Base-by-base conservation (phyloP, 2,113 vertebrate species). In the Chaetodon auriga region DNA sequence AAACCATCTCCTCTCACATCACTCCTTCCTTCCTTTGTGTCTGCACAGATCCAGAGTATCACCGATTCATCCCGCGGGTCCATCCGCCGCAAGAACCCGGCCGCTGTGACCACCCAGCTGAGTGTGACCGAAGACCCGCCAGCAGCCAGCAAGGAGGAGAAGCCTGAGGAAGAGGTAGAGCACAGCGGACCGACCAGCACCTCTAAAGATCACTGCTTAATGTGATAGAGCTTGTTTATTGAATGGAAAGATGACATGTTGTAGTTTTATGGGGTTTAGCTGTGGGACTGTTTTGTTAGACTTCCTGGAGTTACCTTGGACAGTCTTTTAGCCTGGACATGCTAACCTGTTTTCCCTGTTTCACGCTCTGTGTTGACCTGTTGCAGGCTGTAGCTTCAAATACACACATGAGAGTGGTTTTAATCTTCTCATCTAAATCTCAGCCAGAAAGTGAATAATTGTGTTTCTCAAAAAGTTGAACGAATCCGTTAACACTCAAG, bases 1-100 rank as follows among this genome's bases (percentile, higher is more conserved):
- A 48, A 60, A 45, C 21, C 53, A 53, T 71, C 46, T 80, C 43
- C 23, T 5, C 65, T 35, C 48, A 14, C 8, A 21, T 80, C 38
- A 3, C 68, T 53, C 19, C 48, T 36, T 25, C 60, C 46, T 43
- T 53, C 18, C 23, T 73, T 14, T 36, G 66, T 54, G 15, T 36
- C 48, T 7, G 69, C 53, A 55, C 93, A 99, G 98, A 99, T 99
- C 92, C 98, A 99, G 95, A 99, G 98, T 89, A 99, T 99, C 92
- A 97, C 97, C 0, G 98, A 99, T 8, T 97, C 97, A 38, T 99
- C 98, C 73, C 97, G 98, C 0, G 98, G 97, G 36, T 99, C 98
- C 2, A 99, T 99, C 88, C 96, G 98, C 57, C 97, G 98, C 23
- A 99, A 99, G 95, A 97, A 98, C 85, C 97, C 97, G 0, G 95